A percentile compares a stretch with the other conserved stretches of the same genome.
Evolutionary conservation across 2,113 vertebrate genomes (phyloP).

Genomic region (Puntigrus tetrazona): DNA sequence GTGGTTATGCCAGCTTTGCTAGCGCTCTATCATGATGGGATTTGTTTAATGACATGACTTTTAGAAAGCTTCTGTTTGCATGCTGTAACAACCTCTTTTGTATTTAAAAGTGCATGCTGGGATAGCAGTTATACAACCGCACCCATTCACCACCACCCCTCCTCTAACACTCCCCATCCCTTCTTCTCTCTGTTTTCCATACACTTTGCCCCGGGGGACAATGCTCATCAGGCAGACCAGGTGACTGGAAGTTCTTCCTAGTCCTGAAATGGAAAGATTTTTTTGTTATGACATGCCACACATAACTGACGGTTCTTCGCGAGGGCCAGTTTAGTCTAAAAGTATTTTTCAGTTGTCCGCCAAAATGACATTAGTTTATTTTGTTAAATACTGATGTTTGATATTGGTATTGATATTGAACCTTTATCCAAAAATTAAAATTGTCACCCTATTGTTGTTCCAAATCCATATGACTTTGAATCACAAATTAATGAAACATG

Average conservation of each 20-base stretch:
- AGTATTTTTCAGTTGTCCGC: background rate
- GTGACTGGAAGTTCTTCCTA: conserved; percentile 17
- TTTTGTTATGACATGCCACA: conserved; percentile 6
- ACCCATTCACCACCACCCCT: conserved; percentile 16
- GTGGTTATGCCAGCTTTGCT: background rate
- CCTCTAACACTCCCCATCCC: background rate
- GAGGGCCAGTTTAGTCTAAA: background rate
- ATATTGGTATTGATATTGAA: background rate
- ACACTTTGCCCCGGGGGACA: background rate
- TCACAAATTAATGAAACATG: background rate
- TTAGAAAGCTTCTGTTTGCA: background rate
- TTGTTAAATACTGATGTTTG: background rate
- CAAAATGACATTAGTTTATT: background rate
- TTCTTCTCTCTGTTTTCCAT: background rate
- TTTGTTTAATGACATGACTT: conserved; percentile 1
- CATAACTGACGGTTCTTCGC: conserved; percentile 13
- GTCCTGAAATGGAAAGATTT: background rate
- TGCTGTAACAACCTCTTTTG: conserved; percentile 34
- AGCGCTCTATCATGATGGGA: background rate
- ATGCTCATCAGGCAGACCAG: conserved; percentile 14
- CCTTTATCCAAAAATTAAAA: background rate
- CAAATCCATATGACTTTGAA: background rate
- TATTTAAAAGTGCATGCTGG: conserved; percentile 41
- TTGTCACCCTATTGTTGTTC: background rate
- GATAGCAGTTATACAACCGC: conserved; percentile 51